Base-by-base conservation (phyloP, 1,140 invertebrate genomes). In the Neodiprion lecontei region DNA sequence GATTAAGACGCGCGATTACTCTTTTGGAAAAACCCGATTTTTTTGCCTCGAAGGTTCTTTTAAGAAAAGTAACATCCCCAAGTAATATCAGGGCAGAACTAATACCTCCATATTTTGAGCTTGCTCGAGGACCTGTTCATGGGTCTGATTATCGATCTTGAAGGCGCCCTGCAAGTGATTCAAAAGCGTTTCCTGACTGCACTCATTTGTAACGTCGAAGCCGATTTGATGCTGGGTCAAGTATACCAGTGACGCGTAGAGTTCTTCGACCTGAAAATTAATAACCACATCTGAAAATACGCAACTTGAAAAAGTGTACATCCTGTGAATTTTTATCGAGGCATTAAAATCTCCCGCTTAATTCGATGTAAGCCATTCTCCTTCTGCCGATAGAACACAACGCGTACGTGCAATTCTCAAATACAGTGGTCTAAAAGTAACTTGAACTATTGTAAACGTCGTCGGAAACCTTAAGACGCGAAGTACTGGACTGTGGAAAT, bases 201-300 rank as follows among this genome's bases (percentile, higher is more conserved):
- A 91, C 75, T 94, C 92, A 53, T 90, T 90, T 14, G 88, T 90
- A 53, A 91, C 90, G 82, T 96, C 94, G 79, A 92, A 92, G 72
- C 96, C 96, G 79, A 99, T 94, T 89, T 97, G 97, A 88, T 99
- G 96, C 73, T 96, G 90, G 74, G 97, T 96, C 87, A 98, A 96
- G 85, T 96, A 98, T 71, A 99, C 87, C 40, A 98, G 92, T 87
- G 98, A 97, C 78, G 95, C 90, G 82, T 99, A 99, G 10, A 99
- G 90, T 87, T 97, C 94, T 83, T 98, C 96, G 75, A 96, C 92
- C 95, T 96, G 86, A 12, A 90, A 90, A 76, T 61, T 61, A 61
- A 61, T 61, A 8, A 61, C 53, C 11, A 61, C 14, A 8, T 61
- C n/a, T 14, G 11, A 79, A 68, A 81, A 77, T 40, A 40, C 28